Evolutionary conservation across 2,888 invertebrate genomes (phyloP).

Genomic region (Sipha maydis): DNA sequence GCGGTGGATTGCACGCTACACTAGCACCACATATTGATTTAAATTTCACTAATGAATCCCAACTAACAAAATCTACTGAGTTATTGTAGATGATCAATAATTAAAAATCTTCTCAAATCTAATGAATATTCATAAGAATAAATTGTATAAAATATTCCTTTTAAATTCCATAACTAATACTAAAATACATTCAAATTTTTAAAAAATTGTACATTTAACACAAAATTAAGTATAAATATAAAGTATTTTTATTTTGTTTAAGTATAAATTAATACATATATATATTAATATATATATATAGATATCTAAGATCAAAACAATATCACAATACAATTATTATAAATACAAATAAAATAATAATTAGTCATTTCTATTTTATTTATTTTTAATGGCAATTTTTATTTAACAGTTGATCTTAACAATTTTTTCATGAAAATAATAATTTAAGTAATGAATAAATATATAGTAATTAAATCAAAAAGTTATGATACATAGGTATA

Average conservation of each 20-base stretch:
- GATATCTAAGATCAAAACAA: conserved; percentile 39
- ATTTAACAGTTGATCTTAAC: conserved; percentile 25
- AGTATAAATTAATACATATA: not conserved
- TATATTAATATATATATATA: conserved; percentile 7
- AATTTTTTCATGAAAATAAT: conserved; percentile 24
- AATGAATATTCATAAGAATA: no score
- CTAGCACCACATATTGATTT: no score
- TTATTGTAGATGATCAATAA: no score
- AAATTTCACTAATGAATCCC: no score
- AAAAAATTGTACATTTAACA: not conserved
- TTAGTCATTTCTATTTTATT: not conserved
- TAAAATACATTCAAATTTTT: not conserved
- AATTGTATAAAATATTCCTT: no score
- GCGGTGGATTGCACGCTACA: no score
- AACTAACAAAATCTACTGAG: no score
- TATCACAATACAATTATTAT: conserved; percentile 28
- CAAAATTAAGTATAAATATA: conserved; percentile 1
- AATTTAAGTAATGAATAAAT: conserved; percentile 22
- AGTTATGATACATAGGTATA: conserved; percentile 4
- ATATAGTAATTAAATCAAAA: conserved; percentile 16
- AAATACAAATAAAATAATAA: conserved; percentile 2
- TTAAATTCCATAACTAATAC: not conserved
- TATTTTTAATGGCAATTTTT: not conserved
- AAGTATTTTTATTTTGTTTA: conserved; percentile 20
- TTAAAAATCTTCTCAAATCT: no score